Percentiles rank a stretch among this genome's conserved stretches.
Conservation (phyloP, 2,113 vertebrate genomes). For the Hippocampus guttulatus region DNA sequence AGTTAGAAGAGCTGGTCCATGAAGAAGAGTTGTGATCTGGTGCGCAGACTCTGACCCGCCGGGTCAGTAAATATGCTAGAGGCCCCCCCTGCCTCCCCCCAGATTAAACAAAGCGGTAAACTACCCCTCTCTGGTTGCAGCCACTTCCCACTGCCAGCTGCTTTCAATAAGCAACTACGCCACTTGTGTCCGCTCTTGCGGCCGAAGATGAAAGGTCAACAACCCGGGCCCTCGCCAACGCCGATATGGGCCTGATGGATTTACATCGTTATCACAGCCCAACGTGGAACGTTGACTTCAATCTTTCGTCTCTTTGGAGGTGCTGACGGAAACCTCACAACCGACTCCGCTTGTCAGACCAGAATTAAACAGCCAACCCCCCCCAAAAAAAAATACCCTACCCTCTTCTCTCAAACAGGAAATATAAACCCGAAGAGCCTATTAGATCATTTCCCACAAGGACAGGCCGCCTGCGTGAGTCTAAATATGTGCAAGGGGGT, state of each 20-base stretch:
- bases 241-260: constrained; percentile 45
- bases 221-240: constrained; percentile 27
- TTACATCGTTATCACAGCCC: too few relatives aligned
- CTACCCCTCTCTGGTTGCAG: constrained; percentile 50
- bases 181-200: constrained; percentile 40
- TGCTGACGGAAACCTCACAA: constrained; percentile 16
- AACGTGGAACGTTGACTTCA: constrained; percentile 19
- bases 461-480: background rate
- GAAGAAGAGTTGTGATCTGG: constrained; percentile 63
- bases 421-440: constrained; percentile 13
- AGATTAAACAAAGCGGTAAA: constrained; percentile 68
- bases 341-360: background rate
- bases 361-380: constrained; percentile 20
- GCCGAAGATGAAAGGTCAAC: constrained; percentile 49
- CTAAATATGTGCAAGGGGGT: background rate
- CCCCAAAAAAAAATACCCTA: background rate
- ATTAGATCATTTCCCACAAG: constrained; percentile 8
- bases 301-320: constrained; percentile 7
- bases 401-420: constrained; percentile 2
- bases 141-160: constrained; percentile 59
- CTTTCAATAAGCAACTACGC: constrained; percentile 70
- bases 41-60: constrained; percentile 49
- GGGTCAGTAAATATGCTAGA: constrained; percentile 56
- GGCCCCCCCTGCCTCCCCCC: constrained; percentile 39
- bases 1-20: constrained; percentile 52